Base-by-base conservation (phyloP, 2,113 vertebrate species). In the Phainopepla nitens region DNA sequence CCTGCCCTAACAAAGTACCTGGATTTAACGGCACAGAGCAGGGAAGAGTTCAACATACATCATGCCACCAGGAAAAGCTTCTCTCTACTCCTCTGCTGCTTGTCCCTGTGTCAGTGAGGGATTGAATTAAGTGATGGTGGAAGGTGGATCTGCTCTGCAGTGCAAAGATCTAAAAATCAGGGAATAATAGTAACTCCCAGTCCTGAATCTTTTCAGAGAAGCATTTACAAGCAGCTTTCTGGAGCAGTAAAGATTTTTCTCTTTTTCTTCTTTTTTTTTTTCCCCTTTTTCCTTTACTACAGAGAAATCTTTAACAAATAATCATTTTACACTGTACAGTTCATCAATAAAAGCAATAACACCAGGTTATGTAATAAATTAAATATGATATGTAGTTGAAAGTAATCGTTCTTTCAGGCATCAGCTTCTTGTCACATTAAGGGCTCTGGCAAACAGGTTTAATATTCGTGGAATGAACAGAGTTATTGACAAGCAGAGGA, bases 241-340 rank as follows among this genome's bases (percentile, higher is more conserved):
- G 10, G 83, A 94, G 70, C 69, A 92, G 79, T 95, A 87, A 97
- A 95, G 86, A 94, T 96, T 93, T 92, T 96, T 94, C 47, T 57
- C 31, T 24, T 85, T 70, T 61, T 73, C 56, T 54, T 47, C 18
- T 19, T 47, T 22, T 49, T 49, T 33, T 24, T 35, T 31, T 28
- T 20, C 56, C 25, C 7, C 3, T 79, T 96, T 95, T 70, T 71
- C 66, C 84, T 95, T 97, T 94, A 94, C 82, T 78, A 92, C 51
- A 33, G 80, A 94, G 90, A 96, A 98, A 97, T 97, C 89, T 97
- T 98, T 97, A 98, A 97, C 96, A 98, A 97, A 97, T 97, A 97
- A 97, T 97, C 95, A 97, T 97, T 97, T 98, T 96, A 95, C 41
- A 90, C 82, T 60, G 28, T 93, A 97, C 94, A 96, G 92, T 96